Evolutionary conservation across 2,888 invertebrate species (phyloP), one percentile per base, ranked within the genome.

Genomic region (Athripsodes cinereus): DNA sequence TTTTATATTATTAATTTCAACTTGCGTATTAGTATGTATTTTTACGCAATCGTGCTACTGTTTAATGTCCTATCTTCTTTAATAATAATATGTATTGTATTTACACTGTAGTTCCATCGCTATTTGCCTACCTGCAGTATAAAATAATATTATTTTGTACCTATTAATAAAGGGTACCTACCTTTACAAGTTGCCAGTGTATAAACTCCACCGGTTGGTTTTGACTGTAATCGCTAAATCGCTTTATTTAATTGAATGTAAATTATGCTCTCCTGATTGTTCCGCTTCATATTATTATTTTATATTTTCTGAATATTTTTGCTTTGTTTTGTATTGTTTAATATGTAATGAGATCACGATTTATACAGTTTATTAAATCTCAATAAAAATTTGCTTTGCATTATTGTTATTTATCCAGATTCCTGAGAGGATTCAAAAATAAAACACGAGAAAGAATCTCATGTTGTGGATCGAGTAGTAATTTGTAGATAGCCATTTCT

Each of bases 341-440:
- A 51, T n/a, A n/a, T 51, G 52, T 57, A 57, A 57, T 57, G 57
- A 57, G 57, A 52, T 57, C 57, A 57, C 57, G 57, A 57, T 40
- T 40, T 40, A 40, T 40, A 40, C 40, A 40, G 13, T 40, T 40
- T 40, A 40, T 40, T 13, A 40, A 40, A 40, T 26, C 26, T 26
- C 26, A 26, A 26, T 26, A 26, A 26, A 26, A 3, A n/a, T n/a
- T n/a, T n/a, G n/a, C n/a, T n/a, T n/a, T n/a, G n/a, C 10, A 26
- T 6, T 26, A 26, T 6, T 26, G 10, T 26, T 26, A 6, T 26
- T 26, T 10, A 26, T 26, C 26, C 26, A 26, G 5, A 26, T 26
- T 26, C 26, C 26, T 3, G 3, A 22, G 13, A 31, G 50, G 22
- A 31, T 22, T 11, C 50, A 22, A 31, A 50, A 50, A 26, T 26